Evolutionary conservation across 2,888 invertebrate species (phyloP).

Genomic region (Pseudococcus jackbeardsleyi): DNA sequence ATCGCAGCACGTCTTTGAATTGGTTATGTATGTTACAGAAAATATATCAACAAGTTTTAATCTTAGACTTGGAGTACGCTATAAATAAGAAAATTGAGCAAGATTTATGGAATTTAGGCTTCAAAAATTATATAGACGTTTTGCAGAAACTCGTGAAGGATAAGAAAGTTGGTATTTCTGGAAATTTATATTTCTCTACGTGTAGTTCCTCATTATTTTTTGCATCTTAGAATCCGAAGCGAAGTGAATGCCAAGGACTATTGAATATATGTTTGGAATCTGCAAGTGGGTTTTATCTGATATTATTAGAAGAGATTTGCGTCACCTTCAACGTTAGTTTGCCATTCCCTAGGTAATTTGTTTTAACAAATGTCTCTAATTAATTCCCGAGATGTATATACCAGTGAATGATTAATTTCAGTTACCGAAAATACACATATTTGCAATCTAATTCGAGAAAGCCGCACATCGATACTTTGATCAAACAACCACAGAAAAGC

Average conservation of each 20-base stretch:
- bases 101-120: slow-evolving; percentile 89
- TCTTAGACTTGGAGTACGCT: slow-evolving; percentile 87
- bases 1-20: background rate
- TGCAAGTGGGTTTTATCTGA: slow-evolving; percentile 87
- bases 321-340: slow-evolving; percentile 85
- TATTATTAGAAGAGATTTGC: slow-evolving; percentile 85
- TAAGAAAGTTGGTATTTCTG: slow-evolving; percentile 75
- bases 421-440: slow-evolving; percentile 58
- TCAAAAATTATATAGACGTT: slow-evolving; percentile 87
- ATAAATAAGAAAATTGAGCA: slow-evolving; percentile 91
- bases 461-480: slow-evolving; percentile 67
- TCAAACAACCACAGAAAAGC: slow-evolving; percentile 74
- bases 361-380: slow-evolving; percentile 68
- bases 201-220: background rate
- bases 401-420: slow-evolving; percentile 3
- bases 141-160: slow-evolving; percentile 84
- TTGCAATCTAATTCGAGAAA: slow-evolving; percentile 49
- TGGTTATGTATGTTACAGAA: slow-evolving; percentile 70
- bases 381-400: background rate
- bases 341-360: slow-evolving; percentile 77
- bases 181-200: background rate
- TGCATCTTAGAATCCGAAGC: slow-evolving; percentile 76
- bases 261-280: slow-evolving; percentile 86
- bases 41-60: slow-evolving; percentile 81
- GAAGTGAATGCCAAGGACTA: slow-evolving; percentile 82